Percentiles rank a stretch among this genome's conserved stretches.
Evolutionary conservation across 2,888 invertebrate species (phyloP).

Genomic region (Lasioglossum oenotherae): DNA sequence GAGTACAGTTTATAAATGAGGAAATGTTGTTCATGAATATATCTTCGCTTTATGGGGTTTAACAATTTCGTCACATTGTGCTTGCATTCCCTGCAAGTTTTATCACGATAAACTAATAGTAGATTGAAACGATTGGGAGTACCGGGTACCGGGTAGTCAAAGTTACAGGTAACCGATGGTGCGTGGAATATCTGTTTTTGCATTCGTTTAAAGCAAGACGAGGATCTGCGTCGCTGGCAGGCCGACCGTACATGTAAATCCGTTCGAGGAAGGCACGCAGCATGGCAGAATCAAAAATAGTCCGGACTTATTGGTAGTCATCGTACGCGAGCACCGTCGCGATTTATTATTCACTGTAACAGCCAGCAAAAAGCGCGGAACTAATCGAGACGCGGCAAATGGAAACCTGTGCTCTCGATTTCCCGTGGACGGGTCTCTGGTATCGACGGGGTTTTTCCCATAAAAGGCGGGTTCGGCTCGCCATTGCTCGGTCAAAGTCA

Average conservation of each 20-base stretch:
- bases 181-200: background rate
- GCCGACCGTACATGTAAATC: background rate
- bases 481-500: slow-evolving; percentile 72
- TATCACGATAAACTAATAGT: background rate
- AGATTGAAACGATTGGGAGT: background rate
- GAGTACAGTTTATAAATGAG: background rate
- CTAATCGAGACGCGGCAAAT: slow-evolving; percentile 41
- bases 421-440: slow-evolving; percentile 36
- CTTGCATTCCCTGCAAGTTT: background rate
- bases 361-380: slow-evolving; percentile 11
- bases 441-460: slow-evolving; percentile 51
- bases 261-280: background rate
- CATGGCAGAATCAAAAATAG: background rate
- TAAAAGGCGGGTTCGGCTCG: slow-evolving; percentile 46
- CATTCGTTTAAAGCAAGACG: background rate
- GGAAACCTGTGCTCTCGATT: slow-evolving; percentile 57
- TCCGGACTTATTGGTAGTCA: background rate
- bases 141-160: background rate
- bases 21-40: background rate
- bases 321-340: background rate
- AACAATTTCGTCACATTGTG: no score
- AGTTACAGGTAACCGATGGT: background rate
- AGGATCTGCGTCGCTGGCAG: background rate
- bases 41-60: no score
- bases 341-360: background rate